These are phyloP conservation scores for Campylorhamphus procurvoides DNA, from an alignment of 2,113 vertebrate genomes.

Conservation along the genomic window DNA sequence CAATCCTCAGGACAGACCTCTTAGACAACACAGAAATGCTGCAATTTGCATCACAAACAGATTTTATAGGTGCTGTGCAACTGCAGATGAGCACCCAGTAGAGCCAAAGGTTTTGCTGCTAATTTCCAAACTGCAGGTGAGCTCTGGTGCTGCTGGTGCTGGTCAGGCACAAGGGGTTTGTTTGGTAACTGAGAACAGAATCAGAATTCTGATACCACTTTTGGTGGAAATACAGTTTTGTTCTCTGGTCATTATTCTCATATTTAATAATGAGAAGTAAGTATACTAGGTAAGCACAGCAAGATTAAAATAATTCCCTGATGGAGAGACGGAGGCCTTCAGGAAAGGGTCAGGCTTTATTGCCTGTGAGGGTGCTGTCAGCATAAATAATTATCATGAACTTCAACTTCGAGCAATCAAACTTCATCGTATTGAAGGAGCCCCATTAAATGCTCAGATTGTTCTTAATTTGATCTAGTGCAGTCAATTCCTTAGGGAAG, in stretches of 20 bases:
- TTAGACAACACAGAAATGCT: neutral
- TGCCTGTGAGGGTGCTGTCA: conserved; percentile 27
- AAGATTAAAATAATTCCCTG: neutral
- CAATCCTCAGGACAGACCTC: neutral
- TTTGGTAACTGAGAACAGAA: neutral
- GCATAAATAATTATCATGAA: conserved; percentile 71
- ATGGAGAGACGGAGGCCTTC: neutral
- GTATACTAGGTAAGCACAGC: neutral
- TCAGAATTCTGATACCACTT: neutral
- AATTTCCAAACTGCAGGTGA: neutral
- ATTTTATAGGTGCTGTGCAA: neutral
- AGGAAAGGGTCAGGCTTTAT: conserved; percentile 37
- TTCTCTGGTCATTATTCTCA: neutral
- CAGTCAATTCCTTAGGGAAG: conserved; percentile 45
- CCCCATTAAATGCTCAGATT: conserved; percentile 65
- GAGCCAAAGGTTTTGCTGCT: neutral
- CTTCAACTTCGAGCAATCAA: conserved; percentile 62
- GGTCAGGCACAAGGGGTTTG: neutral
- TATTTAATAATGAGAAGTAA: neutral
- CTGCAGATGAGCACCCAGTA: neutral
- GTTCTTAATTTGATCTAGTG: conserved; percentile 72
- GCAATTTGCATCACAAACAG: neutral
- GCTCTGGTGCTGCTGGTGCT: neutral
- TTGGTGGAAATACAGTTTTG: neutral
- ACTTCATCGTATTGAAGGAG: conserved; percentile 48